Base-by-base conservation (phyloP, 1,140 invertebrate species). In the Scaptodrosophila lebanonensis region DNA sequence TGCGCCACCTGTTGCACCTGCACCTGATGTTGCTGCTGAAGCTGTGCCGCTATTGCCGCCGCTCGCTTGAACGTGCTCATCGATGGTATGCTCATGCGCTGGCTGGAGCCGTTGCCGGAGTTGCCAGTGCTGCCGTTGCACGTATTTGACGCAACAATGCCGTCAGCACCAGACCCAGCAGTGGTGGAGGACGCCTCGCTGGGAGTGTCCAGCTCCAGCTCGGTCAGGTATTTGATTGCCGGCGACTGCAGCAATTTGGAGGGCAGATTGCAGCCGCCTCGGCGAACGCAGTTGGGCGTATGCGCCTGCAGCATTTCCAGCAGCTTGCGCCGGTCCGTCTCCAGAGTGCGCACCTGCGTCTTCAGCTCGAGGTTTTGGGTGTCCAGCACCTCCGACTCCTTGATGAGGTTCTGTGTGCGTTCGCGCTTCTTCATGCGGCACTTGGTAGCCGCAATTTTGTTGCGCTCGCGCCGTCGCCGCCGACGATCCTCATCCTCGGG, bases 371-470 rank as follows among this genome's bases (percentile, higher is more conserved):
- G 90, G 83, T 97, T 97, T 85, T 95, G 94, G n/a, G 91, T 92
- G 85, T 96, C 95, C 9, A 96, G 87, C 1, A 91, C 91, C 87
- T 96, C 94, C 5, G 95, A 95, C 88, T 97, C 95, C 71, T 93
- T 91, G 51, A 97, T 93, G 52, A 98, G 88, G 60, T 95, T 94
- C 39, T 93, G 92, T 0, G 95, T 97, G 58, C 93, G 92, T 83
- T 97, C 95, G 13, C 96, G 92, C 86, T 98, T 98, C 90, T 97
- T 98, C 89, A 96, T 91, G 44, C 96, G 91, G 86, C 97, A 98
- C 87, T 98, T 98, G 12, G 96, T 98, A 7, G 97, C 97, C 11
- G 97, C 97, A 33, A 98, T 93, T 90, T 98, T 97, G 87, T 98
- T 98, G 43, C 96, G 90, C 87, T 97, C 95, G 60, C 96, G 90